Evolutionary conservation across 2,797 vertebrate species (phyloP), one percentile per base, ranked within the genome.

Genomic region (Gymnocypris eckloni): DNA sequence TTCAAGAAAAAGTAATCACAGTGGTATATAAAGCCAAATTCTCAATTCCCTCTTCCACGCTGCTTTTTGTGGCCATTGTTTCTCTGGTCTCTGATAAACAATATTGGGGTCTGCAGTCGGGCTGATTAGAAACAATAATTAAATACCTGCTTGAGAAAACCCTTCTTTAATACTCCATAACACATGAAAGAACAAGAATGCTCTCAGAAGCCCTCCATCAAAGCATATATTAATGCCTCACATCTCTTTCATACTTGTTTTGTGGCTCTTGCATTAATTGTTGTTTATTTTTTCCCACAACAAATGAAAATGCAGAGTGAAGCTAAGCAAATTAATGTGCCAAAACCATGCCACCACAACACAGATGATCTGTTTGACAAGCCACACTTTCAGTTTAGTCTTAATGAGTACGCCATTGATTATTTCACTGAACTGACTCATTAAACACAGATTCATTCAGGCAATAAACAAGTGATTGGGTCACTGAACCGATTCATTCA

Each of bases 121-220:
- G 73, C 84, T 90, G 89, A 93, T 93, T 92, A 92, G 88, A 82
- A 79, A 87, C 87, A 78, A 82, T 90, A 92, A 93, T 93, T 87
- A 92, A 92, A 92, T 91, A 92, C 86, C 91, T 93, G 89, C 88
- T 91, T 91, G 85, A 92, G 88, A 91, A 90, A 81, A 83, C 73
- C 73, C 84, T 90, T 78, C 77, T 91, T 94, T 92, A 93, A 91
- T 90, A 90, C 87, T 92, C 90, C 86, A 91, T 93, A 92, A 92
- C 90, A 92, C 90, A 92, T 91, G 90, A 94, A 92, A 92, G 89
- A 80, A 89, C 66, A 88, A 81, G 72, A 89, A 88, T 87, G 82
- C 84, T 91, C 83, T 93, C 79, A 91, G 91, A 91, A 90, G 87
- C 86, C 85, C 77, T 91, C 89, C 86, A 91, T 93, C 91, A 93